Percentiles rank a stretch among this genome's conserved stretches.
Evolutionary conservation across 2,888 invertebrate species (phyloP).

Genomic region (Drosophila subsilvestris): DNA sequence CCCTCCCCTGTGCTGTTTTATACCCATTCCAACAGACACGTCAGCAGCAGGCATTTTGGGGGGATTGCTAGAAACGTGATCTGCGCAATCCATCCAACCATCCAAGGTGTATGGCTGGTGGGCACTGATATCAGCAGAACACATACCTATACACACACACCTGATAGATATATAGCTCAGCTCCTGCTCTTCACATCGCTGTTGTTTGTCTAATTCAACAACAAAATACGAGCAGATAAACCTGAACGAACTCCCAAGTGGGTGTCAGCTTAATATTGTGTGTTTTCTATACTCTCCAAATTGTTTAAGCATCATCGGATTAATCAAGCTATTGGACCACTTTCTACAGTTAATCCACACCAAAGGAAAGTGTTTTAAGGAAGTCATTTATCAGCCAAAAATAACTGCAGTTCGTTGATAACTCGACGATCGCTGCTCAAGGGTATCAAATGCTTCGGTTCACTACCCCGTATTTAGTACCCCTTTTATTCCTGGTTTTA

Average conservation of each 20-base stretch:
- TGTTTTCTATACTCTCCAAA: constrained; percentile 16
- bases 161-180: constrained; percentile 41
- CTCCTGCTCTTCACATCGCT: constrained; percentile 21
- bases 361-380: neutral
- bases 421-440: neutral
- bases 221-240: constrained; percentile 41
- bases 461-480: neutral
- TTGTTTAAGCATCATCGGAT: neutral
- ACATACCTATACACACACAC: constrained; percentile 1
- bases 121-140: constrained; percentile 34
- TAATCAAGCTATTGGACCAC: neutral
- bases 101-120: constrained; percentile 16
- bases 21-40: constrained; percentile 13
- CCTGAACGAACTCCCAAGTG: constrained; percentile 12
- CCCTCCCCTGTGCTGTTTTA: too few species aligned
- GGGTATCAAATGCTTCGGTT: neutral
- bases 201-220: constrained; percentile 69
- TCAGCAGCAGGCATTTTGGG: constrained; percentile 18
- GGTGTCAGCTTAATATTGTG: constrained; percentile 32
- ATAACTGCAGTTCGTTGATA: neutral
- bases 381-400: neutral
- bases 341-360: neutral
- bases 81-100: constrained; percentile 39
- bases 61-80: constrained; percentile 34
- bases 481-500: constrained; percentile 5